phyloP scores from a whole-genome alignment of 2,797 vertebrate genomes.

The Myiotriccus ornatus region DNA sequence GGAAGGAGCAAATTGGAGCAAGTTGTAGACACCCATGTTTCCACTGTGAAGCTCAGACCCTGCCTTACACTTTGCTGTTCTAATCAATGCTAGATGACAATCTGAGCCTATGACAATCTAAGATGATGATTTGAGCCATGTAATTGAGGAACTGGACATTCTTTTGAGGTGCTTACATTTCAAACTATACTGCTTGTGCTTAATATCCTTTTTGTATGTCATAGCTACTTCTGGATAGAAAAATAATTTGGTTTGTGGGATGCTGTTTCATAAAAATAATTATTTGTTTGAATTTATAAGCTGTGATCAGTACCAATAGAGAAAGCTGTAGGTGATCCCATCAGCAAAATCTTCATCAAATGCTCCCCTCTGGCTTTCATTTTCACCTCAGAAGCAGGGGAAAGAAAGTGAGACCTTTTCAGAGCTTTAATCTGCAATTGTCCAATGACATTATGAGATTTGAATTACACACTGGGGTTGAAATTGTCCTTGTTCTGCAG shows the following conservation, averaged over 20 bases:
- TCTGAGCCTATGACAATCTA: not conserved
- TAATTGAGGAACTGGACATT: not conserved
- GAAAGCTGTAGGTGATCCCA: not conserved
- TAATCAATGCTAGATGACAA: not conserved
- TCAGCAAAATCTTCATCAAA: not conserved
- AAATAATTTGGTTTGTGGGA: not conserved
- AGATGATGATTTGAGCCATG: accelerated
- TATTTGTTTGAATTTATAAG: not conserved
- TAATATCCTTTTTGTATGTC: not conserved
- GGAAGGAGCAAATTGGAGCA: not conserved
- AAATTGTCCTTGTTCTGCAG: not conserved
- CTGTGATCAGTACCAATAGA: not conserved
- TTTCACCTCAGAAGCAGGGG: not conserved
- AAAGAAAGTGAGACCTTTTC: not conserved
- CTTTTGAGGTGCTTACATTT: not conserved
- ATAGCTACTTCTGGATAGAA: not conserved
- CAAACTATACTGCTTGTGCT: not conserved
- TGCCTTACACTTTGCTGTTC: not conserved
- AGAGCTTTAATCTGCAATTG: not conserved
- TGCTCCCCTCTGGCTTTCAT: slow-evolving; percentile 9
- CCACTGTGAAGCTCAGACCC: not conserved
- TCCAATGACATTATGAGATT: not conserved
- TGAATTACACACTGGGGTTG: not conserved
- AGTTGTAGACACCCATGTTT: accelerated
- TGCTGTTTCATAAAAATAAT: not conserved